Evolutionary conservation across 2,797 vertebrate species (phyloP), one percentile per base, ranked within the genome.

Genomic region (Platyrinchus mystaceus): DNA sequence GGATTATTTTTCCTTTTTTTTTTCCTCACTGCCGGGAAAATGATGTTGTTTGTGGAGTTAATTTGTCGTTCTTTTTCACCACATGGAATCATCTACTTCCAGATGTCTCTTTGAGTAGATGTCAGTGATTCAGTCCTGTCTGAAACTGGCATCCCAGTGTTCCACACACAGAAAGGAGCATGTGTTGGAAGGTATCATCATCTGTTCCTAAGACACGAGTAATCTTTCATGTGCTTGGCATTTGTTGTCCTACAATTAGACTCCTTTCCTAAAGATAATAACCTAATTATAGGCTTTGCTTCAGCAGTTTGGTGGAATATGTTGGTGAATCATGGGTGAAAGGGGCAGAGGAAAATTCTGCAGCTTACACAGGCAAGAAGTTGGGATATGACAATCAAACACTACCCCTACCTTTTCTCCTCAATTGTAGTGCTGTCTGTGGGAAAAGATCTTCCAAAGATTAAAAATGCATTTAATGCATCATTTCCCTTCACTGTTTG

Each of bases 91-190:
- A 84, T 91, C 70, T 67, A 39, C 91, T 96, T 97, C 96, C 95
- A 97, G 93, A 96, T 96, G 95, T 94, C 93, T 96, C 92, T 96
- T 89, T 82, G 92, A 95, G 81, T 95, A 85, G 66, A 77, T 81
- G 87, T 94, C 84, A 89, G 43, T 95, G 91, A 94, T 93, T 84
- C 84, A 94, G 88, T 70, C 78, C 84, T 86, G 82, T 92, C 81
- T 95, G 81, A 94, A 94, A 90, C 55, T 92, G 95, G 93, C 66
- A 85, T 92, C 82, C 86, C 44, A 92, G 49, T 43, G 87, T 96
- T 97, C 83, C 67, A 88, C 30, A 49, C 60, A 36, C 0, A 3
- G 64, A 94, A 67, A 85, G 68, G 39, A 95, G 85, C 24, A 62
- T 39, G 63, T 30, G 7, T 59, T 82, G 84, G 89, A 96, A 93